Percentiles rank a stretch among this genome's conserved stretches.
phyloP scores from a whole-genome alignment of 2,113 vertebrate genomes.

The Lasiurus borealis region DNA sequence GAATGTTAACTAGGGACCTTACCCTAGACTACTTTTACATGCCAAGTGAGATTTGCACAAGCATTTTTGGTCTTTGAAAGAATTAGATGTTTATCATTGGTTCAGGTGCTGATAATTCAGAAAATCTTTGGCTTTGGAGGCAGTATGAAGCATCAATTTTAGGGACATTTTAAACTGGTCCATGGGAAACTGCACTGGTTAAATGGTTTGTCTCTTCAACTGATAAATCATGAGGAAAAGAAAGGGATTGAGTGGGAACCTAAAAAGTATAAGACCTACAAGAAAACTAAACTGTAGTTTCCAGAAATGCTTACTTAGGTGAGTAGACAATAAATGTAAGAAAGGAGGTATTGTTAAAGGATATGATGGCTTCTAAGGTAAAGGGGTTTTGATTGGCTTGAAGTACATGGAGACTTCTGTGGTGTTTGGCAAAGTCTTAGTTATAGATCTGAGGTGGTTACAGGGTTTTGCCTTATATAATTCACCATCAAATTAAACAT shows the following conservation, averaged over 20 bases:
- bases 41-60: neutral
- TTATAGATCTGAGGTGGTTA: conserved; percentile 14
- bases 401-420: neutral
- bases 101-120: conserved; percentile 12
- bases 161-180: neutral
- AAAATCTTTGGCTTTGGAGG: neutral
- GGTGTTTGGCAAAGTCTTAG: neutral
- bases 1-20: conserved; percentile 5
- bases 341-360: neutral
- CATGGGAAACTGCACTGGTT: neutral
- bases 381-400: neutral
- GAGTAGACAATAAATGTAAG: neutral
- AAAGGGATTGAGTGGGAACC: neutral
- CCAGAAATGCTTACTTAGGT: neutral
- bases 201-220: neutral
- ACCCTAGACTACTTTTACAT: conserved; percentile 8
- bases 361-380: neutral
- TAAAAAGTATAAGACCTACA: neutral
- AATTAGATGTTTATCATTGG: conserved; percentile 10
- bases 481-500: neutral
- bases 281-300: neutral
- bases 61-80: conserved; percentile 32
- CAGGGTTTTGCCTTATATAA: neutral
- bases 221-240: neutral
- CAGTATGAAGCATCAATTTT: neutral